Conservation (phyloP, 2,888 invertebrate genomes). For the Mythimna vitellina region DNA sequence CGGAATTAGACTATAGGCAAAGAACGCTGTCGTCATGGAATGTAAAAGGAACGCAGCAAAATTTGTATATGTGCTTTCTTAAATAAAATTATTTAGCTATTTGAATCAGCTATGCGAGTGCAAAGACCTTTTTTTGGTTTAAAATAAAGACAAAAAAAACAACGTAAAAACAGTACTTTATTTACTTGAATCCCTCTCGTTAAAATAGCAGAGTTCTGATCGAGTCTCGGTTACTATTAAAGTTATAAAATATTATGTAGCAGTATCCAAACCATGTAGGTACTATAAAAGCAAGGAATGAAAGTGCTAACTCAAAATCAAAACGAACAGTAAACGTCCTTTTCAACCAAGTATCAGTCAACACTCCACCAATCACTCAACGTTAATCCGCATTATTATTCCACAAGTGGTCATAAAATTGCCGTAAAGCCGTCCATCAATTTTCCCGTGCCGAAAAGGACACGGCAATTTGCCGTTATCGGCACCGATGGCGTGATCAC, state of each 20-base stretch:
- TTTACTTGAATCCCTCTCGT: not conserved
- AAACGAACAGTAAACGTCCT: conserved; percentile 12
- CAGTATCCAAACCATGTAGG: not conserved
- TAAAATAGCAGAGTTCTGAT: not conserved
- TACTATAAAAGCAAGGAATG: not conserved
- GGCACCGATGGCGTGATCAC: conserved; percentile 31
- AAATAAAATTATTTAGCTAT: too few species aligned
- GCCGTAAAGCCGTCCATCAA: conserved; percentile 47
- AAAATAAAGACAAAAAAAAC: too few species aligned
- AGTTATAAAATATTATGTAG: not conserved
- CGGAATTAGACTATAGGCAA: too few species aligned
- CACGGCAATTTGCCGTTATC: conserved; percentile 28
- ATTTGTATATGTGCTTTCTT: too few species aligned
- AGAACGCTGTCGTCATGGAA: not conserved
- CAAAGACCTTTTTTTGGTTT: too few species aligned
- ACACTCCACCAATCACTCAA: conserved; percentile 39
- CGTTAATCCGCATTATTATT: conserved; percentile 48
- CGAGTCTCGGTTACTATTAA: not conserved
- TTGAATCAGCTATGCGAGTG: too few species aligned
- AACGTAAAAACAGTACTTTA: not conserved
- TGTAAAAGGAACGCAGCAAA: too few species aligned
- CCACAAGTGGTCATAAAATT: conserved; percentile 52
- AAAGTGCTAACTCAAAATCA: conserved; percentile 7
- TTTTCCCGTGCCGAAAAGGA: conserved; percentile 32
- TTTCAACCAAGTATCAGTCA: conserved; percentile 11